Evolutionary conservation across 2,888 invertebrate genomes (phyloP).

Genomic region (Amphipyra tragopoginis): DNA sequence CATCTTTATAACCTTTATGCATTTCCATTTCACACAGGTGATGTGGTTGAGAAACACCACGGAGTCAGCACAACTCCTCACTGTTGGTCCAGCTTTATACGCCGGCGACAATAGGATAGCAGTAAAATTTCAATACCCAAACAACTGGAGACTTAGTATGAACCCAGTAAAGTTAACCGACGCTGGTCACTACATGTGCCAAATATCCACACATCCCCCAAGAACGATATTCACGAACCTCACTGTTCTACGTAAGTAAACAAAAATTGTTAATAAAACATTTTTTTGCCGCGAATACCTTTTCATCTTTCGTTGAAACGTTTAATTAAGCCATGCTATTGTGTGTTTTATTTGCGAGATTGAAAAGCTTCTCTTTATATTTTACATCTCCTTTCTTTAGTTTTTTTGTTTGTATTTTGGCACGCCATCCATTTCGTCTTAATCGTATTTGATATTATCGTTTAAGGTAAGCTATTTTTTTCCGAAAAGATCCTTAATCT

Average conservation of each 20-base stretch:
- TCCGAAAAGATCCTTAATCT: constrained; percentile 34
- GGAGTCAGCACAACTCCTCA: constrained; percentile 91
- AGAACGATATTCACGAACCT: constrained; percentile 93
- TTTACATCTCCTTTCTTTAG: constrained; percentile 6
- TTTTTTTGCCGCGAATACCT: constrained; percentile 3
- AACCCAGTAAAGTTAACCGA: constrained; percentile 93
- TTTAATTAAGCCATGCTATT: constrained; percentile 41
- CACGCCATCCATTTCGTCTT: constrained; percentile 39
- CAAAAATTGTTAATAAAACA: constrained; percentile 5
- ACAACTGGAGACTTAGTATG: constrained; percentile 92
- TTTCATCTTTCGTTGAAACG: constrained; percentile 13
- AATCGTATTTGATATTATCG: constrained; percentile 61
- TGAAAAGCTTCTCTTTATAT: constrained; percentile 24
- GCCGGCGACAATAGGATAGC: constrained; percentile 91
- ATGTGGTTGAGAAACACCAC: constrained; percentile 92
- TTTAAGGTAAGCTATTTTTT: constrained; percentile 39
- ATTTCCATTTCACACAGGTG: constrained; percentile 80
- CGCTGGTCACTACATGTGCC: constrained; percentile 94
- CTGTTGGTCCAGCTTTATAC: constrained; percentile 91
- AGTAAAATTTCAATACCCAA: constrained; percentile 92
- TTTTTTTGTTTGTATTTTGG: constrained; percentile 18
- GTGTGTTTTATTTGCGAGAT: constrained; percentile 33
- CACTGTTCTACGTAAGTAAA: constrained; percentile 92
- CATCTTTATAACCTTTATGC: background rate
- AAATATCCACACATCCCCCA: constrained; percentile 95